Conservation (phyloP, 2,888 invertebrate genomes). For the Clitarchus hookeri region DNA sequence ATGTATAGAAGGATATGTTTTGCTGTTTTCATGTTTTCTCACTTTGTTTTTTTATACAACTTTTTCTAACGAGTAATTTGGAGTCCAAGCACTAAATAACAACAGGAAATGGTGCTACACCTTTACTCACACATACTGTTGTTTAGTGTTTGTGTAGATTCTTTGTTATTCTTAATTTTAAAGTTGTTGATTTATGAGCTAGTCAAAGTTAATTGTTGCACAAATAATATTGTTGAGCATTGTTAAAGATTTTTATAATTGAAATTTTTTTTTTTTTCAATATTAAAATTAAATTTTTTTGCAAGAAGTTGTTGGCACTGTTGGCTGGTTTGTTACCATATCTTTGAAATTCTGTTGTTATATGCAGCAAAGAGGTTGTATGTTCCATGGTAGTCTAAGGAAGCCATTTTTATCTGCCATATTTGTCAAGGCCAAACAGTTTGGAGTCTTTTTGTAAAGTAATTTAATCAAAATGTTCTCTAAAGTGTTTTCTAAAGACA, state of each 20-base stretch:
- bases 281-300: not conserved
- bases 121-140: slow-evolving; percentile 7
- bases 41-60: not conserved
- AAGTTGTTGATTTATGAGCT: not conserved
- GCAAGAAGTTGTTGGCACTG: not conserved
- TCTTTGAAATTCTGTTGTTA: not conserved
- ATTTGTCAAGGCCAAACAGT: not conserved
- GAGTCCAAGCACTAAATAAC: not conserved
- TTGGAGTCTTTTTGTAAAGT: not conserved
- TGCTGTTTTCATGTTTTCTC: not conserved
- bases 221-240: not conserved
- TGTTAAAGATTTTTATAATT: slow-evolving; percentile 14
- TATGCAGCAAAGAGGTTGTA: not conserved
- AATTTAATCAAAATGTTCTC: not conserved
- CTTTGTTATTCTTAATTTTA: slow-evolving; percentile 14
- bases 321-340: not conserved
- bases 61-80: not conserved
- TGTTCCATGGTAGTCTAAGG: not conserved
- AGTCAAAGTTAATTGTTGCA: not conserved
- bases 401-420: not conserved
- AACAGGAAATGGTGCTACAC: slow-evolving; percentile 1
- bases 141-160: not conserved
- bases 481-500: not conserved
- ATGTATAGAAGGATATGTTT: not conserved
- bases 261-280: not conserved